Evolutionary conservation across 2,797 vertebrate species (phyloP).

Genomic region (Heteromormyrus szaboi): DNA sequence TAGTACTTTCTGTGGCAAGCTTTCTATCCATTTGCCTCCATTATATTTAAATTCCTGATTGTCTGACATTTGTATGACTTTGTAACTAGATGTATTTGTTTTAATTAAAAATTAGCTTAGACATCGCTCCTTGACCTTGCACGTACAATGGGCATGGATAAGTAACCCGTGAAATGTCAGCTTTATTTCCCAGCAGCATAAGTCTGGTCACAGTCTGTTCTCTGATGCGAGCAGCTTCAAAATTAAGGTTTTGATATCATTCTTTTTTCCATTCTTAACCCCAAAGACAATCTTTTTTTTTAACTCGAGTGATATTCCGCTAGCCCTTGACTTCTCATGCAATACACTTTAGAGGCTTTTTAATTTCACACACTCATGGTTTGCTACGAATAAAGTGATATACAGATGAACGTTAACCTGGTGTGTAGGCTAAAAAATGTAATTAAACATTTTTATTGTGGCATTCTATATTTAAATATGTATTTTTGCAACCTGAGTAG

Average conservation of each 20-base stretch:
- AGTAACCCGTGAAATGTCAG: conserved; percentile 25
- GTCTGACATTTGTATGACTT: conserved; percentile 13
- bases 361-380: conserved; percentile 57
- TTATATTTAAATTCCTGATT: conserved; percentile 8
- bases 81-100: conserved; percentile 15
- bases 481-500: conserved; percentile 22
- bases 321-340: conserved; percentile 21
- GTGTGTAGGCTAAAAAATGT: conserved; percentile 37
- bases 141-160: background rate
- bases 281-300: conserved; percentile 41
- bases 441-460: conserved; percentile 43
- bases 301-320: conserved; percentile 34
- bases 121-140: conserved; percentile 25
- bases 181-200: conserved; percentile 32
- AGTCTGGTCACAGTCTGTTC: conserved; percentile 36
- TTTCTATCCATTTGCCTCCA: conserved; percentile 11
- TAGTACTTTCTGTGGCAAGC: conserved; percentile 32
- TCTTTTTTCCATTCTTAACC: conserved; percentile 38
- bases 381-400: conserved; percentile 37
- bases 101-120: conserved; percentile 43
- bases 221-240: conserved; percentile 38
- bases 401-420: conserved; percentile 44
- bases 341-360: conserved; percentile 42
- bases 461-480: conserved; percentile 35
- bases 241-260: conserved; percentile 48